These are phyloP conservation scores for Stegodyphus mimosarum DNA, from an alignment of 1,140 invertebrate genomes.

Conservation along the genomic window DNA sequence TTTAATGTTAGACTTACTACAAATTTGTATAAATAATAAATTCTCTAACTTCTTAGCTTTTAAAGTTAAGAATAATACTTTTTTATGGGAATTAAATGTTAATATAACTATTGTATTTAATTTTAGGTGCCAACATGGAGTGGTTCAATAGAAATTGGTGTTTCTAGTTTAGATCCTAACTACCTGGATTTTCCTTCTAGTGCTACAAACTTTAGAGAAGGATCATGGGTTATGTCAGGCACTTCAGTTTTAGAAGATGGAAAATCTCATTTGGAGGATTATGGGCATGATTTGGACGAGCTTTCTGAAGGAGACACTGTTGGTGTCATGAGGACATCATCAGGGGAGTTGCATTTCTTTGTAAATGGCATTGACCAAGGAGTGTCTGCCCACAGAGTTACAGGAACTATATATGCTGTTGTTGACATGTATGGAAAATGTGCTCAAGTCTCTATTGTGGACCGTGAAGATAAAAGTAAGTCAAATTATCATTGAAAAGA, in stretches of 20 bases:
- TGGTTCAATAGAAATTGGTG: conserved; percentile 91
- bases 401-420: conserved; percentile 82
- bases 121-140: conserved; percentile 83
- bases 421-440: conserved; percentile 94
- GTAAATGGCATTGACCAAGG: conserved; percentile 90
- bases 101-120: conserved; percentile 18
- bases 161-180: conserved; percentile 85
- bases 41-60: not conserved
- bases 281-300: conserved; percentile 84
- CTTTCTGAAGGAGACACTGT: conserved; percentile 86
- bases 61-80: not conserved
- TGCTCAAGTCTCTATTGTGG: conserved; percentile 79
- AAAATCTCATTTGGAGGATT: conserved; percentile 80
- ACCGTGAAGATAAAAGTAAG: conserved; percentile 62
- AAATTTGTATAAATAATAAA: not conserved
- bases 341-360: conserved; percentile 88
- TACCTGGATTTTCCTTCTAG: conserved; percentile 80
- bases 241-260: conserved; percentile 87
- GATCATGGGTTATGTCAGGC: conserved; percentile 89
- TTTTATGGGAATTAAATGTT: not conserved
- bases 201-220: conserved; percentile 83
- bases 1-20: not conserved
- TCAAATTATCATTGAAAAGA: not conserved
- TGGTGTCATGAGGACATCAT: conserved; percentile 83
- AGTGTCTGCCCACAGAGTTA: conserved; percentile 82